Evolutionary conservation across 2,888 invertebrate genomes (phyloP), one percentile per base, ranked within the genome.

Genomic region (Tuta absoluta): DNA sequence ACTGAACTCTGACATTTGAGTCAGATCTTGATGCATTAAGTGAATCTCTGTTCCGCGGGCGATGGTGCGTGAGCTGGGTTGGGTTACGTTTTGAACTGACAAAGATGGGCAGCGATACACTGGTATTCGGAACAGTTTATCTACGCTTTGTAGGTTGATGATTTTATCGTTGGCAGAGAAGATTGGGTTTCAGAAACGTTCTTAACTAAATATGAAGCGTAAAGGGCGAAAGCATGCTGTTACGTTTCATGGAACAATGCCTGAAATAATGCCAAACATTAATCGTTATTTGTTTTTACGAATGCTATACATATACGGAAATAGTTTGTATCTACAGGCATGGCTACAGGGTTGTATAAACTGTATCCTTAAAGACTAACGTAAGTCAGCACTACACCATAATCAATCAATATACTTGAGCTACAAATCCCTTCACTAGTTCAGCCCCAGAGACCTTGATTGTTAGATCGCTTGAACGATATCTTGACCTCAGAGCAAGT

Each of bases 401-500:
- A 10, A 23, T 51, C 51, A 51, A 21, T 58, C 58, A 58, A 17
- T 5, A 17, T 3, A 14, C 12, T 41, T 4, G 33, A 59, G 19
- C 17, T 23, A 24, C 45, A 19, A 53, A 23, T 41, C 60, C 61
- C 49, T 33, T 49, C 61, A 61, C 61, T 61, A 61, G 17, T 21
- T 2, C 61, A 49, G 23, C 38, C 61, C 61, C 48, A n/a, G 14
- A 57, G 63, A 45, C 63, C 63, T 63, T 24, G 63, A 38, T 57
- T 24, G 63, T 45, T 63, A 57, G 56, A 57, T 57, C 57, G 63
- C 63, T 63, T 68, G 65, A 70, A 59, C 68, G 73, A 72, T 72
- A 70, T 69, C 71, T 69, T 68, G 69, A 70, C 73, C 75, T 78
- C 76, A 73, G 33, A 33, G 33, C 4, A 8, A 33, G 8, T 5